A percentile compares a stretch with the other conserved stretches of the same genome.
Evolutionary conservation across 2,113 vertebrate genomes (phyloP).

Genomic region (Xenopus borealis): DNA sequence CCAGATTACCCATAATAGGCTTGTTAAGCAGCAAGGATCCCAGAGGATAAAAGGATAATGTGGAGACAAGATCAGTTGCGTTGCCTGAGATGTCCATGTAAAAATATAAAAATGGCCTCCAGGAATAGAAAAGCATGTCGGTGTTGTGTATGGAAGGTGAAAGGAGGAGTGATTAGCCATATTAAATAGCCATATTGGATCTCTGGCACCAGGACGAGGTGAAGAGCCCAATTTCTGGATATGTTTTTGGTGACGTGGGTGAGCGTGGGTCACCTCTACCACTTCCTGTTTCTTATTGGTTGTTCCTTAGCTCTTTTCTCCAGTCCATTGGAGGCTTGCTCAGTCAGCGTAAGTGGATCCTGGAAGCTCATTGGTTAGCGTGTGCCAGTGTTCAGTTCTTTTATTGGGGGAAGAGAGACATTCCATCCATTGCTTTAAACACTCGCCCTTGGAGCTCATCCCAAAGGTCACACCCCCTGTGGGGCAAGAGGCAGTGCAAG

Average conservation of each 20-base stretch:
- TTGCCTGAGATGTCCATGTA: too few relatives aligned
- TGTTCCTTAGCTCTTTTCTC: constrained; percentile 1
- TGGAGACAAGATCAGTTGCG: too few relatives aligned
- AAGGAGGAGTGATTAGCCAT: too few relatives aligned
- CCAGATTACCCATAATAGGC: too few relatives aligned
- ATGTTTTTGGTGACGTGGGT: constrained; percentile 16
- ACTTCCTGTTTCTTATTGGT: not conserved
- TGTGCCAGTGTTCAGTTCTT: constrained; percentile 77
- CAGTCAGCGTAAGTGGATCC: constrained; percentile 64
- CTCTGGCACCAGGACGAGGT: too few relatives aligned
- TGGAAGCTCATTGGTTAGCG: constrained; percentile 79
- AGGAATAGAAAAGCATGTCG: too few relatives aligned
- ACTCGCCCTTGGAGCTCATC: constrained; percentile 70
- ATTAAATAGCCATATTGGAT: too few relatives aligned
- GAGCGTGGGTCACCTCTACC: constrained; percentile 7
- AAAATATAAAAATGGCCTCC: too few relatives aligned
- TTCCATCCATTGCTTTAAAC: constrained; percentile 76
- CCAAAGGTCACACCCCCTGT: constrained; percentile 77
- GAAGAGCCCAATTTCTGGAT: not conserved
- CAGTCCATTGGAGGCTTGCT: not conserved
- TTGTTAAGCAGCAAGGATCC: too few relatives aligned
- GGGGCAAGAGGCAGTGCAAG: not conserved
- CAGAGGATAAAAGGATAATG: too few relatives aligned
- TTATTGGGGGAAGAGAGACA: constrained; percentile 72
- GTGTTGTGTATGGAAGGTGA: too few relatives aligned